Evolutionary conservation across 2,888 invertebrate genomes (phyloP), one percentile per base, ranked within the genome.

Genomic region (Schizotus pectinicornis): DNA sequence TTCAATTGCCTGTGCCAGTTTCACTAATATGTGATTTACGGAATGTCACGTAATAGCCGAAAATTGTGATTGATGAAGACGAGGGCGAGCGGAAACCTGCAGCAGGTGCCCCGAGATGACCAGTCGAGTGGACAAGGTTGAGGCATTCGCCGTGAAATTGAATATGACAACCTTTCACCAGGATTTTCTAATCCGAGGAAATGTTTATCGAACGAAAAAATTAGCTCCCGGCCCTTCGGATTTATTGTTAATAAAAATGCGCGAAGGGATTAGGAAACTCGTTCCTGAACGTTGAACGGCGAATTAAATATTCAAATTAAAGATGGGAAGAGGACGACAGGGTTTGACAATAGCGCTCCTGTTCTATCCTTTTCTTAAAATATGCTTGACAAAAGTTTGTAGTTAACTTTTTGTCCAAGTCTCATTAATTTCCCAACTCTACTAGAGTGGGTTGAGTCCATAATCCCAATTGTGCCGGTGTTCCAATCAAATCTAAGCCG

Each of bases 11-110:
- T n/a, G 35, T 37, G 46, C 42, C 48, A 45, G 42, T 45, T 49
- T 34, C 55, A 50, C 41, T 55, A 56, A 59, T 46, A 50, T 56
- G 50, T 59, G 55, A 59, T 59, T 59, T 59, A 59, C 56, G 54
- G 46, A 59, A 50, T 47, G 55, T 50, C 50, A 36, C 46, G 46
- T 49, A 49, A 49, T 53, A 45, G 31, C 39, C 39, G 43, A 33
- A 41, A 42, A 52, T 51, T 51, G 46, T 59, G 59, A 59, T 59
- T 59, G 59, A 59, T 59, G 51, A 51, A 51, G 32, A 49, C 22
- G 46, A 33, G 46, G 32, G 34, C 33, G 33, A 39, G 47, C 35
- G 39, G 36, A 41, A 43, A 54, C 47, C 39, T 56, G 49, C 43
- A 56, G 49, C 55, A 56, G 49, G 55, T 56, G 55, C 43, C 55